A percentile compares a stretch with the other conserved stretches of the same genome.
phyloP scores from a whole-genome alignment of 2,797 vertebrate species.

The Falco biarmicus region DNA sequence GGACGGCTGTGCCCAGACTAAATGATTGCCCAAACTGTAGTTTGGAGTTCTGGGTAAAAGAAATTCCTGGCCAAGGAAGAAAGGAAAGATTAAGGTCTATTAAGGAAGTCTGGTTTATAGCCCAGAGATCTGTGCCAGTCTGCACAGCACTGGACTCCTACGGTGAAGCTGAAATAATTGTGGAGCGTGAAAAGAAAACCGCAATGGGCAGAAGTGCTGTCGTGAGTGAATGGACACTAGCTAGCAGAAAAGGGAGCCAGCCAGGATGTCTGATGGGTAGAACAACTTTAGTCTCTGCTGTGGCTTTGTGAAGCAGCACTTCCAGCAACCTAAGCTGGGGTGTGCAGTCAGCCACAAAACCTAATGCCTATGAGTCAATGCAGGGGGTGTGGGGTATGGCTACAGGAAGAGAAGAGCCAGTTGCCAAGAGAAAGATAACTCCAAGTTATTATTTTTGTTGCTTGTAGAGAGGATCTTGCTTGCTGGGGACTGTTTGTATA shows the following conservation, averaged over 20 bases:
- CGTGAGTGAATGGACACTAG: not conserved
- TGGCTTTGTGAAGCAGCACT: constrained; percentile 35
- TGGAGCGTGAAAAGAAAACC: not conserved
- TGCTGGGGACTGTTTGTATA: not conserved
- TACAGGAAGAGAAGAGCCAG: not conserved
- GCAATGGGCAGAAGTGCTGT: not conserved
- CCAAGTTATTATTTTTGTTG: not conserved
- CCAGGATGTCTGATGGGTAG: not conserved
- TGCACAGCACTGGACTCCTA: not conserved
- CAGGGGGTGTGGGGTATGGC: not conserved
- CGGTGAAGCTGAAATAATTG: not conserved
- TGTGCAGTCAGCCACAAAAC: constrained; percentile 19
- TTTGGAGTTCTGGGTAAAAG: not conserved
- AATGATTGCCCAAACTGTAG: not conserved
- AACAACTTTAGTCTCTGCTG: not conserved
- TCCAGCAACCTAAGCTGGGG: constrained; percentile 2
- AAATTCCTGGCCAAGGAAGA: not conserved
- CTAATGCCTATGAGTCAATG: not conserved
- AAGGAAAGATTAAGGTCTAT: not conserved
- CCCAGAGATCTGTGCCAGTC: not conserved
- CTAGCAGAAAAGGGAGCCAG: not conserved
- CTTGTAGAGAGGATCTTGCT: not conserved
- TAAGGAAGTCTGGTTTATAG: not conserved
- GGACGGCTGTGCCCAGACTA: not conserved
- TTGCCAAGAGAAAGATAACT: not conserved